phyloP scores from a whole-genome alignment of 2,888 invertebrate genomes.

The Megastigmus dorsalis region DNA sequence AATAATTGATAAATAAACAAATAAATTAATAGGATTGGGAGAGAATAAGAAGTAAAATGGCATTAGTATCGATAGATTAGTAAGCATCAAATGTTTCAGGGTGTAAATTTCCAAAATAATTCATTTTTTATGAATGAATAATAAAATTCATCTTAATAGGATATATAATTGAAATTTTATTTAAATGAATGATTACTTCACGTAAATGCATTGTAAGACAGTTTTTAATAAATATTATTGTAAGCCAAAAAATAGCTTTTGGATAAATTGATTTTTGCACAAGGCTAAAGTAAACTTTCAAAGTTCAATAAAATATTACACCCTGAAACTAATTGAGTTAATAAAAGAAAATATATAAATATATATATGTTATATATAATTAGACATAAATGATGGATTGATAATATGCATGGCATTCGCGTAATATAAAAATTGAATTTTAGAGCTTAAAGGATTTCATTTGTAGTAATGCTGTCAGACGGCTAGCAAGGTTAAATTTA shows the following conservation, averaged over 20 bases:
- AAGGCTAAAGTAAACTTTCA: too few relatives aligned
- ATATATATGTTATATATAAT: too few relatives aligned
- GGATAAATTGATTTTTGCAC: too few relatives aligned
- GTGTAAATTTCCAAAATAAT: conserved; percentile 18
- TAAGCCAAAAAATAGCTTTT: too few relatives aligned
- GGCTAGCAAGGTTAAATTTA: conserved; percentile 38
- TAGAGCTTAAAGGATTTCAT: conserved; percentile 32
- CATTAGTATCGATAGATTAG: conserved; percentile 61
- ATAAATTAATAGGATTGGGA: conserved; percentile 55
- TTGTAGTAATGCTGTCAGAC: conserved; percentile 26
- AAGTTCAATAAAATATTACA: conserved; percentile 5
- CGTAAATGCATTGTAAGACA: too few relatives aligned
- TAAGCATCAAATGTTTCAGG: conserved; percentile 57
- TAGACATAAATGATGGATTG: conserved; percentile 12
- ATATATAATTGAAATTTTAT: too few relatives aligned
- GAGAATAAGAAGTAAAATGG: conserved; percentile 51
- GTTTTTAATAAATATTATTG: too few relatives aligned
- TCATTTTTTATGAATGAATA: too few relatives aligned
- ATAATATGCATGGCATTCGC: conserved; percentile 39
- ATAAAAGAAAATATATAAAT: not conserved
- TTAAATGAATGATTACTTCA: too few relatives aligned
- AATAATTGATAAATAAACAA: conserved; percentile 57
- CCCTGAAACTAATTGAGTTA: conserved; percentile 12
- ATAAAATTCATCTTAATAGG: too few relatives aligned
- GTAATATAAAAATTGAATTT: conserved; percentile 23